Base-by-base conservation (phyloP, 37 sponge, comb jelly and placozoan species). In the Chondrosia reniformis region DNA sequence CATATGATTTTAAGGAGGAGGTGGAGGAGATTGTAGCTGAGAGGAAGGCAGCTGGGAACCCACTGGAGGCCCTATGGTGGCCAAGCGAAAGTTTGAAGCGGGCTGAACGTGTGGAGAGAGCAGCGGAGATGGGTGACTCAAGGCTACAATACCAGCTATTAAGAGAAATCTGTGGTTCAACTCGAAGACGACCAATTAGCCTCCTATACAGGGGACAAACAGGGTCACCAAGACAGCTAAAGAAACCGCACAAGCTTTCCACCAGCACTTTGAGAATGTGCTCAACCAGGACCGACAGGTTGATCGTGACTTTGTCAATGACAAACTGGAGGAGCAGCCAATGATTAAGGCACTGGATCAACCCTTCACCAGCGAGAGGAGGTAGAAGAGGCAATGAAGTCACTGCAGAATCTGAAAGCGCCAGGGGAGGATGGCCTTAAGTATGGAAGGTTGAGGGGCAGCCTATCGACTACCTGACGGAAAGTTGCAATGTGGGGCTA, bases 141-240 rank as follows among this genome's bases (percentile, higher is more conserved):
- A n/a, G n/a, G n/a, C n/a, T n/a, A n/a, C n/a, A n/a, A n/a, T n/a
- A n/a, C n/a, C n/a, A n/a, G n/a, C n/a, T 49, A 49, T 17, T 49
- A 49, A 49, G 17, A 49, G 54, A 49, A 49, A 49, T 49, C 54
- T 19, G 54, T 49, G 54, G 54, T 49, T 17, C 54, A 49, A 49
- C 17, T 49, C 17, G 54, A 49, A 49, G 54, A 49, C 54, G 54
- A 49, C 54, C 54, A 49, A 49, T 49, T 49, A 49, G 54, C 54
- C 54, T 49, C 54, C 54, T 49, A 49, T 49, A 49, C 54, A 19
- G 54, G 54, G 54, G 54, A 49, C 54, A 49, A 49, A 49, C 54
- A 49, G 54, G 54, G 54, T 49, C 54, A 49, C 54, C 54, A 49
- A 49, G 54, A 49, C 54, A 49, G 54, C 54, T 49, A 49, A 49